Conservation (phyloP, 2,888 invertebrate genomes). For the Micoletzkya japonica region DNA sequence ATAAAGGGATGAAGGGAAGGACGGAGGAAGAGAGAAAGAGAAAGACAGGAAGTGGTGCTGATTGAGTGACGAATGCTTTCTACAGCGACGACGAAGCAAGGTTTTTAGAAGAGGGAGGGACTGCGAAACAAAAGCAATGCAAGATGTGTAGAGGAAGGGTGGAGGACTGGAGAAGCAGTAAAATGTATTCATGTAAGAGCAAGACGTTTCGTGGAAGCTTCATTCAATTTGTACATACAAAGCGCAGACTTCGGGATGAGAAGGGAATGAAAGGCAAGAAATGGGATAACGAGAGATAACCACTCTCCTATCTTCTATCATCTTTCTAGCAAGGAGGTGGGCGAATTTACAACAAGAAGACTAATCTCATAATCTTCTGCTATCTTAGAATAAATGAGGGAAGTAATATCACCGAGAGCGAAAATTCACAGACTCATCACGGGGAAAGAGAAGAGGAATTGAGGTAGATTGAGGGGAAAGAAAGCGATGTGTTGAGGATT, state of each 20-base stretch:
- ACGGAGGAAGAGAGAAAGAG: neutral
- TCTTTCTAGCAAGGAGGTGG: slow-evolving; percentile 7
- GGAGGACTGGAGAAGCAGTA: too few species aligned
- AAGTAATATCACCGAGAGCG: too few species aligned
- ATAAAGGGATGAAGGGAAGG: neutral
- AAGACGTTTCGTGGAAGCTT: too few species aligned
- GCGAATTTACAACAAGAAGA: neutral
- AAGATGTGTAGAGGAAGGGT: neutral
- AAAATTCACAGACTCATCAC: too few species aligned
- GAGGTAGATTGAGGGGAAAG: slow-evolving; percentile 6
- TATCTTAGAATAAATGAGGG: too few species aligned
- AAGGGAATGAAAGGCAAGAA: slow-evolving; percentile 7
- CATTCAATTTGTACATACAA: slow-evolving; percentile 22
- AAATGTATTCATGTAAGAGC: too few species aligned
- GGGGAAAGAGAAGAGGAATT: slow-evolving; percentile 3
- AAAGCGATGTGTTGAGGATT: neutral
- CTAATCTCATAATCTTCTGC: too few species aligned
- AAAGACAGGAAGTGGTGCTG: slow-evolving; percentile 1
- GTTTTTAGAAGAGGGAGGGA: neutral
- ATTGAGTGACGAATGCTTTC: too few species aligned
- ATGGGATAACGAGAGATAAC: too few species aligned
- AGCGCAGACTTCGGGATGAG: too few species aligned
- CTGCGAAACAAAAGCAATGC: neutral
- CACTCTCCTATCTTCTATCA: too few species aligned
- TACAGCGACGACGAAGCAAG: slow-evolving; percentile 11